Base-by-base conservation (phyloP, 2,888 invertebrate species). In the Melanchra persicariae region DNA sequence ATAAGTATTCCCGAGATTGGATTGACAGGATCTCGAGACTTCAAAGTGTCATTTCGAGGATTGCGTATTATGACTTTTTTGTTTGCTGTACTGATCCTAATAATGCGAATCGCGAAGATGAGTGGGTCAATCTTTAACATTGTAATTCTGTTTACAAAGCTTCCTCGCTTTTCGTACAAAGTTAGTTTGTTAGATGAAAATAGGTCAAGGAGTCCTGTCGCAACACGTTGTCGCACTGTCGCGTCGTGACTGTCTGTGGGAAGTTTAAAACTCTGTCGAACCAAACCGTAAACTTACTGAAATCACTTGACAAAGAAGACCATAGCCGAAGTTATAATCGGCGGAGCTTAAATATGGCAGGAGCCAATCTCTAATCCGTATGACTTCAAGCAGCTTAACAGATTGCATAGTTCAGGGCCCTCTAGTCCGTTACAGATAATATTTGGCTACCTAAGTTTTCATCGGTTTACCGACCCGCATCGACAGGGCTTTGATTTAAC, bases 11-110 rank as follows among this genome's bases (percentile, higher is more conserved):
- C 77, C 76, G 70, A 85, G 85, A 87, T 78, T 87, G 85, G 85
- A 87, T 87, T 89, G 90, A 87, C 87, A 88, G 81, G 34, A 72
- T 81, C 67, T 76, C 51, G 49, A 73, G 70, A 81, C 74, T 75
- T 79, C 83, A 81, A 84, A 84, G 77, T 82, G 79, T 73, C 66
- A 67, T 62, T 64, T 68, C 54, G 70, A 68, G 54, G 54, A 77
- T 74, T 63, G 60, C 60, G 77, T 83, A 71, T 80, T 79, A 71
- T 71, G 57, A 75, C 52, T 59, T 76, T 67, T 72, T 70, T 62
- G 63, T 73, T 78, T 70, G 60, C 73, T 59, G 30, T 67, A 15
- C 64, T 60, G 58, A 34, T 57, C 51, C 45, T 78, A 71, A 71
- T 77, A 68, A 70, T 45, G 51, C 10, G 34, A 81, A 70, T 70